phyloP scores from a whole-genome alignment of 2,888 invertebrate species.

The Macrosiphum euphorbiae region DNA sequence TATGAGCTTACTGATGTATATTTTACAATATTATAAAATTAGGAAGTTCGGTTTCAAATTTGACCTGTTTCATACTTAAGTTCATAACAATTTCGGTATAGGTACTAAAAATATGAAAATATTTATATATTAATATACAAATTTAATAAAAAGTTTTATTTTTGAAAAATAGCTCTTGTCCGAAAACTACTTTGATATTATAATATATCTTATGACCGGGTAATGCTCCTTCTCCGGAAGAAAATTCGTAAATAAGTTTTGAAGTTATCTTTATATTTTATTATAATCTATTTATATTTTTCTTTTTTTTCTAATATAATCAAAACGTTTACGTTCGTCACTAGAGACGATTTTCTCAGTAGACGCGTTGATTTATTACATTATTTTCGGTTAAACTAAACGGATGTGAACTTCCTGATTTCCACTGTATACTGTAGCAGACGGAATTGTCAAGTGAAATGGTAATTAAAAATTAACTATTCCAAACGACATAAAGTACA shows the following conservation, averaged over 20 bases:
- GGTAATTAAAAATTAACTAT: conserved; percentile 39
- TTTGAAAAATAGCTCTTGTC: background rate
- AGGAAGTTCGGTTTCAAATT: background rate
- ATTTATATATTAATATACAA: too few species aligned
- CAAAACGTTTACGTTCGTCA: background rate
- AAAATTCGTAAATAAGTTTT: conserved; percentile 20
- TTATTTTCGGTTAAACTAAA: background rate
- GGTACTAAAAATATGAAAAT: background rate
- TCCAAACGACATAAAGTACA: conserved; percentile 41
- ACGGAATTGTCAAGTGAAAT: background rate
- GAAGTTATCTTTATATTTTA: background rate
- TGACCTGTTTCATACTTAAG: background rate
- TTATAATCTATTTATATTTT: background rate
- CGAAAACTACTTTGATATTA: background rate
- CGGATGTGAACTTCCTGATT: conserved; percentile 2
- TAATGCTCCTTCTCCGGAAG: background rate
- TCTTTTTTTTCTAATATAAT: background rate
- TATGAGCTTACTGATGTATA: too few species aligned
- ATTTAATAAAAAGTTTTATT: conserved; percentile 6
- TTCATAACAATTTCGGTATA: background rate
- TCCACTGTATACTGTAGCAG: background rate
- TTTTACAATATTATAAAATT: background rate
- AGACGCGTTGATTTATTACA: background rate
- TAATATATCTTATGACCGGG: background rate
- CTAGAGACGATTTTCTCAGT: background rate